Conservation (phyloP, 1,140 invertebrate species). For the Oryctes rhinoceros region DNA sequence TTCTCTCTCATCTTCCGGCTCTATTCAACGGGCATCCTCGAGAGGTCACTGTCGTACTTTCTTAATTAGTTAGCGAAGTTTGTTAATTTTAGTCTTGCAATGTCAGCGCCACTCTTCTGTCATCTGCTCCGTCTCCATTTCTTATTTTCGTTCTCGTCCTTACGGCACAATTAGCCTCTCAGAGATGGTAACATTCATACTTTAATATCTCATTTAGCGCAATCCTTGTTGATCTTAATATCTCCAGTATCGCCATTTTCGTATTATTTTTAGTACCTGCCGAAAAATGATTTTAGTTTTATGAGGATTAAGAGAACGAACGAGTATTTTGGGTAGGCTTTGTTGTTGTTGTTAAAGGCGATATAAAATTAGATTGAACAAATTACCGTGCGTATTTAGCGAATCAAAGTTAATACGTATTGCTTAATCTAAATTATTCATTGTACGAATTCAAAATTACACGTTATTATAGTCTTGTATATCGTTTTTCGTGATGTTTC, state of each 20-base stretch:
- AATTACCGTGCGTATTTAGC: too few relatives aligned
- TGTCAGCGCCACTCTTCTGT: constrained; percentile 49
- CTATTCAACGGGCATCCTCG: constrained; percentile 43
- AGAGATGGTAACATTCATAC: constrained; percentile 41
- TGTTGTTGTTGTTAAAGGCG: too few relatives aligned
- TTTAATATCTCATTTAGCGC: constrained; percentile 38
- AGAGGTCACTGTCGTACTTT: constrained; percentile 53
- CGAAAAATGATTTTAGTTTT: constrained; percentile 14
- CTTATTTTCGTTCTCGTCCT: constrained; percentile 41
- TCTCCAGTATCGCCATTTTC: neutral
- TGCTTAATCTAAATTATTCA: too few relatives aligned
- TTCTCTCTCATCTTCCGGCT: constrained; percentile 38
- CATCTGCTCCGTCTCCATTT: neutral
- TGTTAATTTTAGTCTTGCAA: constrained; percentile 55
- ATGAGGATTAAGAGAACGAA: constrained; percentile 24
- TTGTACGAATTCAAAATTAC: too few relatives aligned
- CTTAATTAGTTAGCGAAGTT: constrained; percentile 56
- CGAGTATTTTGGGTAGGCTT: too few relatives aligned
- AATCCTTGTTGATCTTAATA: constrained; percentile 33
- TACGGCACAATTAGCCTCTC: constrained; percentile 44
- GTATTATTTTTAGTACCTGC: constrained; percentile 6
- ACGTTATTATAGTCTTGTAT: too few relatives aligned
- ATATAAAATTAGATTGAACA: too few relatives aligned
- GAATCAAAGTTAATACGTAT: too few relatives aligned
- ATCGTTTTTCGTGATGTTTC: too few relatives aligned